Evolutionary conservation across 2,113 vertebrate genomes (phyloP), one percentile per base, ranked within the genome.

Genomic region (Argyrosomus japonicus): DNA sequence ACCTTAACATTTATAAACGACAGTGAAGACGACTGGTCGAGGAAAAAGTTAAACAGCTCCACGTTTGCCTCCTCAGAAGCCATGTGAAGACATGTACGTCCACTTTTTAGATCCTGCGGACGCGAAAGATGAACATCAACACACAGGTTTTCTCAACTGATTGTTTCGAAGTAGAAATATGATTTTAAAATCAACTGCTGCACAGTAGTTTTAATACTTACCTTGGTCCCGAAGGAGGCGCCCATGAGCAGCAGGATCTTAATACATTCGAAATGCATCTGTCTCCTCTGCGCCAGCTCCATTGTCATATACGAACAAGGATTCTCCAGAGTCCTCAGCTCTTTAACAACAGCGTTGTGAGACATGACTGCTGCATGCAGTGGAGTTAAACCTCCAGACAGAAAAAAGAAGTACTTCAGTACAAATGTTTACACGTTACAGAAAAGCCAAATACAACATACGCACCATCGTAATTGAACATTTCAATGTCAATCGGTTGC

Each of bases 41-140:
- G 87, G 82, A 99, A 96, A 21, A 98, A 83, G 27, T 92, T 91
- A 3, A 99, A 91, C 61, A 99, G 95, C 84, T 99, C 97, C 75
- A 97, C 79, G 48, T 99, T 99, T 3, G 97, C 97, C 93, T 96
- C 97, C 92, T 98, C 97, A 0, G 96, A 93, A 25, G 97, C 98
- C 88, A 99, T 92, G 82, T 99, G 97, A 48, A 99, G 90, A 72
- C 96, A 95, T 0, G 96, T 97, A 29, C 96, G 95, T 58, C 98
- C 98, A 77, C 97, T 99, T 93, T 99, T 99, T 10, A 94, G 94
- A 83, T 99, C 98, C 98, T 99, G 77, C 6, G 4, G 56, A 69
- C 68, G 45, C 1, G 7, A 9, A 19, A 51, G 45, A 36, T 1
- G 25, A 29, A 45, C 32, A 15, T n/a, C 13, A 53, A 7, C 19